Conservation (phyloP, 2,797 vertebrate genomes). For the Peromyscus melanophrys region DNA sequence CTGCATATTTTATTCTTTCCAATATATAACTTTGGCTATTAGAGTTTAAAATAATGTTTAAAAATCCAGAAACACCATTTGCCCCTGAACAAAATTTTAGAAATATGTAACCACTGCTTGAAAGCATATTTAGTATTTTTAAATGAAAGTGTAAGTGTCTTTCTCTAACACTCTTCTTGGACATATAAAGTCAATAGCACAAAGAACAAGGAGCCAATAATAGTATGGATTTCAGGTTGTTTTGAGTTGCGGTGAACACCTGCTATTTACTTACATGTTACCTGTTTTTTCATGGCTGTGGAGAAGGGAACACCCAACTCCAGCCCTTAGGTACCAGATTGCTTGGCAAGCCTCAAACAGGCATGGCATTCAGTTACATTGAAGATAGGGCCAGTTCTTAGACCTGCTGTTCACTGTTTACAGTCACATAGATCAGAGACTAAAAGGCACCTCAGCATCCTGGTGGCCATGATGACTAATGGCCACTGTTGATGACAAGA, state of each 20-base stretch:
- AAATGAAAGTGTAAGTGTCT: constrained; percentile 56
- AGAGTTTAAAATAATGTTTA: constrained; percentile 3
- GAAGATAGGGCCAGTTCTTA: neutral
- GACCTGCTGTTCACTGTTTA: neutral
- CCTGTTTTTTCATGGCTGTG: neutral
- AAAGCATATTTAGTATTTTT: constrained; percentile 39
- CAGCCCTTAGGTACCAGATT: neutral
- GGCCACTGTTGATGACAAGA: neutral
- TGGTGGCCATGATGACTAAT: neutral
- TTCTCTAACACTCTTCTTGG: constrained; percentile 51
- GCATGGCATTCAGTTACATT: neutral
- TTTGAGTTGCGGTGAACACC: constrained; percentile 26
- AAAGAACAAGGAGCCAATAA: constrained; percentile 34
- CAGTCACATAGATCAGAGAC: neutral
- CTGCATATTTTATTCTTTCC: constrained; percentile 6
- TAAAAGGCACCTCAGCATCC: constrained; percentile 1
- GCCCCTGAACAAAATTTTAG: constrained; percentile 51
- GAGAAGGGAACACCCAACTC: neutral
- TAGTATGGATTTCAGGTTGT: constrained; percentile 38
- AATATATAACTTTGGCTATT: constrained; percentile 1
- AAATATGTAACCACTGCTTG: constrained; percentile 38
- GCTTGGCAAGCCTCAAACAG: neutral
- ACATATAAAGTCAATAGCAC: constrained; percentile 51
- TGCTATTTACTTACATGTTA: neutral
- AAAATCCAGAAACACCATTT: constrained; percentile 39